phyloP scores from a whole-genome alignment of 2,113 vertebrate genomes.

The Mungos mungo region DNA sequence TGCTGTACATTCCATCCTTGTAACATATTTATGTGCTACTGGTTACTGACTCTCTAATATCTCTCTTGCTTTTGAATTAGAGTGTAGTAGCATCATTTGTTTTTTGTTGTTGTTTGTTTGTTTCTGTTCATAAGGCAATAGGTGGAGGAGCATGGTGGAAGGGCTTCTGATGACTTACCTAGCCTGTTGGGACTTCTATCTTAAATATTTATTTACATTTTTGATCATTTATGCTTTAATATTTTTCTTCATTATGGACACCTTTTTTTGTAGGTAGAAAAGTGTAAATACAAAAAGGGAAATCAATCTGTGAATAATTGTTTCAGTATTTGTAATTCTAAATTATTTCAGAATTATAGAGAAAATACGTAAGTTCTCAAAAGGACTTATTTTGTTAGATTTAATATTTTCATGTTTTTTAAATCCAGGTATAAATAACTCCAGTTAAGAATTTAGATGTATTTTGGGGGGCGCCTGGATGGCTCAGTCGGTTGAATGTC shows the following conservation, averaged over 20 bases:
- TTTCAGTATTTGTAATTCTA: neutral
- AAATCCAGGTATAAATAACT: neutral
- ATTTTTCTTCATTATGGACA: neutral
- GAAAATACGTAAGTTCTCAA: neutral
- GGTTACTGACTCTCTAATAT: neutral
- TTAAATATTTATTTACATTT: neutral
- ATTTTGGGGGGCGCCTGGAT: neutral
- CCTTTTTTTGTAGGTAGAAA: neutral
- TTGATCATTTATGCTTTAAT: neutral
- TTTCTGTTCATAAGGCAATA: neutral
- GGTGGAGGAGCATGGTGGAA: neutral
- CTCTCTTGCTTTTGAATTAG: neutral
- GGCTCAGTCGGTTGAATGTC: too few species aligned
- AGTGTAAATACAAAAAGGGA: neutral
- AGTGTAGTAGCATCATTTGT: neutral
- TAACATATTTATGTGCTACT: neutral
- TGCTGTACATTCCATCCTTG: neutral
- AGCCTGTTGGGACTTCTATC: neutral
- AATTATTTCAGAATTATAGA: neutral
- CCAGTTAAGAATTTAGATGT: neutral
- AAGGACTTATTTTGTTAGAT: neutral
- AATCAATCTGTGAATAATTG: neutral
- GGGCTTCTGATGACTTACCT: neutral
- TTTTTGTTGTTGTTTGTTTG: neutral
- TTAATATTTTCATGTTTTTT: conserved; percentile 4